phyloP scores from a whole-genome alignment of 2,797 vertebrate species.

The Macropodus opercularis region DNA sequence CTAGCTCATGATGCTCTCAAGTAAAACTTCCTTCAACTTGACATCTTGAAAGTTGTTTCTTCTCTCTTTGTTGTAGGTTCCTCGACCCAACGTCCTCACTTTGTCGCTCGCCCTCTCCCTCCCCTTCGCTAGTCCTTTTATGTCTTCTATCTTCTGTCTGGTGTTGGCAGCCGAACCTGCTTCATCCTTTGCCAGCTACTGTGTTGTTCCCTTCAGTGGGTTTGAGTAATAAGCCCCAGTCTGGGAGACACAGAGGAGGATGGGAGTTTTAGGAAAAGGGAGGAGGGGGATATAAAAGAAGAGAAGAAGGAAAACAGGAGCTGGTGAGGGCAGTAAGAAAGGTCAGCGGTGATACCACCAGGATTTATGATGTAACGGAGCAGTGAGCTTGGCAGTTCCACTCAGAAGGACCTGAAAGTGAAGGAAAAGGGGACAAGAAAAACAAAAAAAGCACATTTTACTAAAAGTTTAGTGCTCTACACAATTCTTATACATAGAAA shows the following conservation, averaged over 20 bases:
- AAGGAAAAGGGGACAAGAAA: constrained; percentile 3
- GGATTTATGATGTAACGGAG: constrained; percentile 55
- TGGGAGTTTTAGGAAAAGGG: constrained; percentile 59
- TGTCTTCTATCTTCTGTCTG: constrained; percentile 67
- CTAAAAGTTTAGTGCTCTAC: neutral
- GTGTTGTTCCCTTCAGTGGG: constrained; percentile 59
- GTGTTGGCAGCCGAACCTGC: constrained; percentile 60
- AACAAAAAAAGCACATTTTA: constrained; percentile 9
- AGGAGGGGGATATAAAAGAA: constrained; percentile 49
- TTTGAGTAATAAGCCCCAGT: constrained; percentile 66
- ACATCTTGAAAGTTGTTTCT: constrained; percentile 57
- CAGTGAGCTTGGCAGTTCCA: constrained; percentile 24
- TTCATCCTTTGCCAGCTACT: constrained; percentile 75
- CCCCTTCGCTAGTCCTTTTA: constrained; percentile 52
- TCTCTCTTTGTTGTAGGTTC: constrained; percentile 26
- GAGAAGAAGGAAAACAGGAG: constrained; percentile 41
- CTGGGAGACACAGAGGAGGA: constrained; percentile 46
- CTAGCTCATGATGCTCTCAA: constrained; percentile 59
- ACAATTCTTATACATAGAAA: too few species aligned
- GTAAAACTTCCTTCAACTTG: constrained; percentile 48
- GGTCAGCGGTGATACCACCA: constrained; percentile 64
- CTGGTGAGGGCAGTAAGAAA: constrained; percentile 44
- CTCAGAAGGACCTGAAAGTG: constrained; percentile 43
- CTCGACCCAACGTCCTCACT: constrained; percentile 21
- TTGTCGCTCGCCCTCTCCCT: constrained; percentile 21